Base-by-base conservation (phyloP, 37 sponge, comb jelly and placozoan genomes). In the Theonella swinhoei region DNA sequence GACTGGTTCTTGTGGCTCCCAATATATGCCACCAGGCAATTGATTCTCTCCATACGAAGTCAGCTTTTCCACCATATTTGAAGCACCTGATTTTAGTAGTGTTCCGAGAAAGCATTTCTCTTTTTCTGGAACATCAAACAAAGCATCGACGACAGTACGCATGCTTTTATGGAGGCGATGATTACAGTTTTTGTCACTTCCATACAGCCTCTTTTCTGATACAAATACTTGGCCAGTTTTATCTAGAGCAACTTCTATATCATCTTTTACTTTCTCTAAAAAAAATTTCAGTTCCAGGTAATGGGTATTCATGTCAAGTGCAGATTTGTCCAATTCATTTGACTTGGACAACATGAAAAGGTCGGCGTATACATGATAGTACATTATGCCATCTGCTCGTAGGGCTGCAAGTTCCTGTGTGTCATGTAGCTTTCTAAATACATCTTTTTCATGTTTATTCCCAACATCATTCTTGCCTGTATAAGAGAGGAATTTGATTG, bases 331-430 rank as follows among this genome's bases (percentile, higher is more conserved):
- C 63, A 82, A 43, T 24, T 82, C 74, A n/a, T 82, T 82, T 36
- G 83, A 82, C 64, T 82, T 82, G 30, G 83, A 82, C n/a, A 82
- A 64, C 83, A 82, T 82, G 37, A 60, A 71, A 28, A 82, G 66
- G 72, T 82, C 83, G 34, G 39, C 74, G 30, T 82, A 82, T 23
- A 72, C 64, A 62, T 82, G 83, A 30, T 82, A 82, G 35, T 82
- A 82, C 83, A 82, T 82, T 7, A 82, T 35, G 63, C 74, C 30
- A 38, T 82, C 83, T 20, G 74, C 83, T 72, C 58, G 8, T 20
- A 82, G 74, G 32, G 47, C 39, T 3, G 74, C 64, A 3, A 82
- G 38, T 29, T 82, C 83, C 42, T 22, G 7, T 35, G 74, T 24
- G 30, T 82, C 74, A 62, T 82, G 73, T 33, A 82, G 66, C 54